Evolutionary conservation across 2,888 invertebrate species (phyloP).

Genomic region (Caradrina kadenii): DNA sequence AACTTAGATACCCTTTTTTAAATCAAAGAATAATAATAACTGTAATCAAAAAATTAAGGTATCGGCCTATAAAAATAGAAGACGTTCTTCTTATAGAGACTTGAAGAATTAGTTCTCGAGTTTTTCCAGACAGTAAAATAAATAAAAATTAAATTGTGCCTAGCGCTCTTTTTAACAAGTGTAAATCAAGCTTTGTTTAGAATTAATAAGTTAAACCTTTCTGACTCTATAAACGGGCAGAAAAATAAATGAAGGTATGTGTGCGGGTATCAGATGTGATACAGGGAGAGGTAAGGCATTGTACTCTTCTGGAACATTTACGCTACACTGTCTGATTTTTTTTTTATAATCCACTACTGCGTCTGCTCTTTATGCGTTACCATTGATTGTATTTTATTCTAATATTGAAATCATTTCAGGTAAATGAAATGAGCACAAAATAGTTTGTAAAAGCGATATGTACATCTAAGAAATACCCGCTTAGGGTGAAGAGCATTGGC

Average conservation of each 20-base stretch:
- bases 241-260: neutral
- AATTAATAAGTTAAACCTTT: slow-evolving; percentile 15
- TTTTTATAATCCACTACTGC: too few species aligned
- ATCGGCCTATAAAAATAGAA: neutral
- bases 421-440: slow-evolving; percentile 14
- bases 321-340: too few species aligned
- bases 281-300: neutral
- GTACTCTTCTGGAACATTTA: neutral
- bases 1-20: neutral
- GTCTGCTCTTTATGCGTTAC: too few species aligned
- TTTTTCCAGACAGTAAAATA: slow-evolving; percentile 14
- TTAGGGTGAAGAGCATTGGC: slow-evolving; percentile 86
- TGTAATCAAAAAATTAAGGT: neutral
- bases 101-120: slow-evolving; percentile 8
- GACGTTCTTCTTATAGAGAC: neutral
- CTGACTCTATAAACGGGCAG: neutral
- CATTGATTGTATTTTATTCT: too few species aligned
- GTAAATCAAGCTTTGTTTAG: slow-evolving; percentile 21
- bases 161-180: slow-evolving; percentile 4
- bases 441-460: slow-evolving; percentile 54
- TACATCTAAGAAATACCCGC: slow-evolving; percentile 86
- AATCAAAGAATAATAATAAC: neutral
- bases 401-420: neutral
- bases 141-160: slow-evolving; percentile 14
- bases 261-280: neutral